Conservation (phyloP, 2,113 vertebrate genomes). For the Dromas ardeola region DNA sequence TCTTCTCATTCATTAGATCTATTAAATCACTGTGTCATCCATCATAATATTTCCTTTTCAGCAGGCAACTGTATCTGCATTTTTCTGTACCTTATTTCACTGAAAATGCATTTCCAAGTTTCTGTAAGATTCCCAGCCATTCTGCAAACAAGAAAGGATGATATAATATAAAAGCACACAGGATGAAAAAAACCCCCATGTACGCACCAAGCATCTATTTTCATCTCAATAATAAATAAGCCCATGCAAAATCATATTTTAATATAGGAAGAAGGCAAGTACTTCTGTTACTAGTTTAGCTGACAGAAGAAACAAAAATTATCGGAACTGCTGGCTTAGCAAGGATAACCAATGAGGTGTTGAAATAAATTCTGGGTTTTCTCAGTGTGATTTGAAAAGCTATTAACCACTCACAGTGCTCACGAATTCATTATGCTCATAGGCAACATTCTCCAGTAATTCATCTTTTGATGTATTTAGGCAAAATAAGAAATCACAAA, state of each 20-base stretch:
- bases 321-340: constrained; percentile 2
- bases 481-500: constrained; percentile 47
- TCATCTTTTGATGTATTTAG: constrained; percentile 21
- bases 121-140: constrained; percentile 39
- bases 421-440: constrained; percentile 31
- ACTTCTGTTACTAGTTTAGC: not conserved
- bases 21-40: not conserved
- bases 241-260: not conserved
- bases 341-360: constrained; percentile 42
- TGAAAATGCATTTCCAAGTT: constrained; percentile 3
- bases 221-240: constrained; percentile 11
- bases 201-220: not conserved
- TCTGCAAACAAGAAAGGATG: constrained; percentile 23
- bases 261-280: constrained; percentile 2
- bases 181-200: constrained; percentile 10
- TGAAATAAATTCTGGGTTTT: constrained; percentile 11
- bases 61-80: not conserved
- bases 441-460: constrained; percentile 27
- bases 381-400: constrained; percentile 29
- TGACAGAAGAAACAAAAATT: not conserved
- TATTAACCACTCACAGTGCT: constrained; percentile 39
- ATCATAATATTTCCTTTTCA: not conserved
- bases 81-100: constrained; percentile 42
- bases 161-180: constrained; percentile 8
- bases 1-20: not conserved